Conservation (phyloP, 2,888 invertebrate genomes). For the Lomographa bimaculata region DNA sequence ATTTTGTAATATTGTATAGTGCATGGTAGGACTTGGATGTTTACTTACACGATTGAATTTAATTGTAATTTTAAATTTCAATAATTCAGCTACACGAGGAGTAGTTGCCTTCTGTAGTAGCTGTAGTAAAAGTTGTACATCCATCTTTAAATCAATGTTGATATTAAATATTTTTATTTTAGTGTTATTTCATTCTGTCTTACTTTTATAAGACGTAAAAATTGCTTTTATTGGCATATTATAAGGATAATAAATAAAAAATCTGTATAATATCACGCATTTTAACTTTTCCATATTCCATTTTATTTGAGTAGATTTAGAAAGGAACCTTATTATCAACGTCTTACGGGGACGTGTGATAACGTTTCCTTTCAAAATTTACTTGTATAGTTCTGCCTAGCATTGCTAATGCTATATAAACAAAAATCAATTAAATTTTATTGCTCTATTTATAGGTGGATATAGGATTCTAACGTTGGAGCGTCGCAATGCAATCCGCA, state of each 20-base stretch:
- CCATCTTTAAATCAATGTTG: conserved; percentile 48
- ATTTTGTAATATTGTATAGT: conserved; percentile 14
- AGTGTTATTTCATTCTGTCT: conserved; percentile 46
- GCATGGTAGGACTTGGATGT: conserved; percentile 18
- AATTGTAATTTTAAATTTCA: conserved; percentile 13
- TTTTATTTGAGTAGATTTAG: no score
- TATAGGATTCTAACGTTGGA: no score
- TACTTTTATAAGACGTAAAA: conserved; percentile 44
- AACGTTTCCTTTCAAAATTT: no score
- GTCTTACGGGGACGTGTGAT: no score
- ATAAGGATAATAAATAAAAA: conserved; percentile 35
- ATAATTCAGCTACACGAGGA: conserved; percentile 17
- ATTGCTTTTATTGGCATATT: conserved; percentile 47
- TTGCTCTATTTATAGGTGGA: no score
- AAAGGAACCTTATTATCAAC: no score
- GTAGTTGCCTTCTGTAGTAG: conserved; percentile 35
- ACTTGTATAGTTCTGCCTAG: no score
- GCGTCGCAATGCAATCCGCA: no score
- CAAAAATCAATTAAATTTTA: no score
- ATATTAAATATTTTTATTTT: conserved; percentile 51
- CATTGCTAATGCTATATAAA: no score
- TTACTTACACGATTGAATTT: conserved; percentile 5
- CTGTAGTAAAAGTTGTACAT: conserved; percentile 43
- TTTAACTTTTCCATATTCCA: no score
- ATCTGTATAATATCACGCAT: conserved; percentile 37